A percentile compares a stretch with the other conserved stretches of the same genome.
These are phyloP conservation scores for Hylia prasina DNA, from an alignment of 2,113 vertebrate genomes.

Conservation along the genomic window DNA sequence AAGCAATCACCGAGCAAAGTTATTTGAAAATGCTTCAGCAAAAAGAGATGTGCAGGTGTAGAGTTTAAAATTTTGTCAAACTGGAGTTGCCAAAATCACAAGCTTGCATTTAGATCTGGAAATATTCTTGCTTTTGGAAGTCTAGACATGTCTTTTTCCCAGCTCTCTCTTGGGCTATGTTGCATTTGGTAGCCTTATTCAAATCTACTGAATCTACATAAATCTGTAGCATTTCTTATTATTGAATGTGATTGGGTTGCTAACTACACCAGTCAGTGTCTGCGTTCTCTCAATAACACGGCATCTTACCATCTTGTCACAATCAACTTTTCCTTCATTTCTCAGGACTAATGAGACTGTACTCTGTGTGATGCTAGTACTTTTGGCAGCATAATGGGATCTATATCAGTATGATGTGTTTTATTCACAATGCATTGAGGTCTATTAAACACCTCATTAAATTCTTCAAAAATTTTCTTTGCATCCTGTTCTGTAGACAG, in stretches of 20 bases:
- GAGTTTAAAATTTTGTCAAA: not conserved
- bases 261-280: not conserved
- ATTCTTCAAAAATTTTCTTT: constrained; percentile 56
- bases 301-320: constrained; percentile 31
- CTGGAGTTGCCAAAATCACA: not conserved
- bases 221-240: not conserved
- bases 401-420: constrained; percentile 60
- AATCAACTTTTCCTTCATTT: constrained; percentile 36
- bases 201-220: constrained; percentile 4
- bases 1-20: not conserved
- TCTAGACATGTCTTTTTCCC: constrained; percentile 4
- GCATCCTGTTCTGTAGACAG: constrained; percentile 56
- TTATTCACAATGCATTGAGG: constrained; percentile 57
- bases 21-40: not conserved
- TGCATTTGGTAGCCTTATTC: constrained; percentile 33
- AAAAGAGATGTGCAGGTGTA: not conserved
- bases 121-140: constrained; percentile 25
- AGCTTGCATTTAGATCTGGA: not conserved
- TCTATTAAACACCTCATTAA: constrained; percentile 67
- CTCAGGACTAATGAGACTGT: constrained; percentile 40
- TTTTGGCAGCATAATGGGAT: constrained; percentile 51
- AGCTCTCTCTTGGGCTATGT: not conserved
- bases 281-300: not conserved
- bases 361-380: constrained; percentile 12
- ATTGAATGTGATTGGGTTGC: not conserved